Evolutionary conservation across 2,113 vertebrate genomes (phyloP).

Genomic region (Callipepla californica): DNA sequence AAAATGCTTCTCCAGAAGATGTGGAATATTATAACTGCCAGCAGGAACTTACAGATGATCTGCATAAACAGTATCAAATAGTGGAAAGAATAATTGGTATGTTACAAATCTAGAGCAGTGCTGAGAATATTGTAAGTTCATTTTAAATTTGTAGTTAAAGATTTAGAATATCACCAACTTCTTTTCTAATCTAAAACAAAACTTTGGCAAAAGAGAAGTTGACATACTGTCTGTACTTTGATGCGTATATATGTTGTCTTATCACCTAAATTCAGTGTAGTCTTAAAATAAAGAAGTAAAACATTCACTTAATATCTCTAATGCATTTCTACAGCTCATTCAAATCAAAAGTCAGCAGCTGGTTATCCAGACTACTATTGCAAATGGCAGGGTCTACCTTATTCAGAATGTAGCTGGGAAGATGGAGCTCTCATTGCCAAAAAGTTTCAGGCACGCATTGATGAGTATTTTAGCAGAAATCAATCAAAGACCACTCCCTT

Average conservation of each 20-base stretch:
- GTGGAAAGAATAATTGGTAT: conserved; percentile 97
- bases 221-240: not conserved
- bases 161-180: not conserved
- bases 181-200: not conserved
- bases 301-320: not conserved
- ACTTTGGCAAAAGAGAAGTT: not conserved
- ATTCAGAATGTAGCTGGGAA: conserved; percentile 99
- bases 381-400: conserved; percentile 97
- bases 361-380: conserved; percentile 99
- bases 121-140: not conserved
- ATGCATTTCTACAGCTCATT: conserved; percentile 86
- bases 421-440: conserved; percentile 93
- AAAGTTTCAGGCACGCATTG: conserved; percentile 94
- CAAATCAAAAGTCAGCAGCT: conserved; percentile 96
- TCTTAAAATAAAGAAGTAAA: not conserved
- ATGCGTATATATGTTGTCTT: not conserved
- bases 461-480: conserved; percentile 94
- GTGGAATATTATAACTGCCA: conserved; percentile 98
- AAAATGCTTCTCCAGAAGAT: conserved; percentile 96
- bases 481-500: conserved; percentile 95
- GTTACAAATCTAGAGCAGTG: conserved; percentile 15
- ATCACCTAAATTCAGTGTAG: not conserved
- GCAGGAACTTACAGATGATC: conserved; percentile 94
- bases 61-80: conserved; percentile 97
- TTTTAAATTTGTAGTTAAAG: not conserved